These are phyloP conservation scores for Turnix velox DNA, from an alignment of 2,113 vertebrate species.

Conservation along the genomic window DNA sequence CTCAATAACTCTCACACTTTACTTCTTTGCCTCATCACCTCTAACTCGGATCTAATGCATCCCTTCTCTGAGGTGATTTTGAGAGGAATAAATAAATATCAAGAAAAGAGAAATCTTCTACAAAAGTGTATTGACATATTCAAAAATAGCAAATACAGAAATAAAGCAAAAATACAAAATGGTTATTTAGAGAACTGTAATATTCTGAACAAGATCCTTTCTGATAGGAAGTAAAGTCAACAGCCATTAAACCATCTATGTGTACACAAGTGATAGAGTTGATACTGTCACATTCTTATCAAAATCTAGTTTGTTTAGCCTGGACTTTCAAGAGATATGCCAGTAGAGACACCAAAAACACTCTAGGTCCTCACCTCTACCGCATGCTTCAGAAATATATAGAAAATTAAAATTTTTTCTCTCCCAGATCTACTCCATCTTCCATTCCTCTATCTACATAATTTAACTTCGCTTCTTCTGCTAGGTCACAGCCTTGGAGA, in stretches of 20 bases:
- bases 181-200: neutral
- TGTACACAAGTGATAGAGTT: rapidly evolving
- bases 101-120: neutral
- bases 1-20: neutral
- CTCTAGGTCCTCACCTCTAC: neutral
- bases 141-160: neutral
- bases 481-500: neutral
- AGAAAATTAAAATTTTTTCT: neutral
- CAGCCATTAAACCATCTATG: neutral
- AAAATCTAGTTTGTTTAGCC: neutral
- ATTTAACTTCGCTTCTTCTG: neutral
- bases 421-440: neutral
- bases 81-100: neutral
- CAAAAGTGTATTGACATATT: neutral
- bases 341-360: neutral
- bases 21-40: neutral
- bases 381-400: neutral
- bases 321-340: neutral
- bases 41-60: neutral
- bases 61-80: neutral
- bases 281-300: neutral
- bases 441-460: neutral
- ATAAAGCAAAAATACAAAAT: neutral
- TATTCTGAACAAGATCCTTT: neutral
- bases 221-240: neutral